Evolutionary conservation across 2,797 vertebrate species (phyloP).

Genomic region (Chaunax sp.): DNA sequence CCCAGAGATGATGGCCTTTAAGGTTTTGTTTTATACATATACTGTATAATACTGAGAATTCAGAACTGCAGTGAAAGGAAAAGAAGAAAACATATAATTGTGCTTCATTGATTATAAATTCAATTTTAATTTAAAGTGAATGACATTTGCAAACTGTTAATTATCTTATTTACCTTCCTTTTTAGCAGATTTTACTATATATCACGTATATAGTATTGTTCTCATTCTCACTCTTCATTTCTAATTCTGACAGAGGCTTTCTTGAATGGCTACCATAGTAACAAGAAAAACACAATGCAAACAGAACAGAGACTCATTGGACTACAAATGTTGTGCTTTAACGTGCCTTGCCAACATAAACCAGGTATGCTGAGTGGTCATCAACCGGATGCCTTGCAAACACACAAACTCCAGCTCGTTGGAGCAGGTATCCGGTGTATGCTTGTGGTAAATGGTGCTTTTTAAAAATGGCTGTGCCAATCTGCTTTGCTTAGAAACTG

Average conservation of each 20-base stretch:
- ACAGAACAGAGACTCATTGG: not conserved
- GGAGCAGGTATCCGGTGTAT: not conserved
- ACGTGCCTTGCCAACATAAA: conserved; percentile 1
- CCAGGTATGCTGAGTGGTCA: not conserved
- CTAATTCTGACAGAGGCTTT: not conserved
- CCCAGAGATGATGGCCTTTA: not conserved
- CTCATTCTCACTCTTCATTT: not conserved
- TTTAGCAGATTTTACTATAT: not conserved
- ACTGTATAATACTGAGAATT: not conserved
- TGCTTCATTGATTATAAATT: not conserved
- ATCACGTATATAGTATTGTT: not conserved
- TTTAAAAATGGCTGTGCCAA: not conserved
- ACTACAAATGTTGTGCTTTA: not conserved
- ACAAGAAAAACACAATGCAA: conserved; percentile 1
- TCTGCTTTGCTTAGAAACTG: conserved; percentile 4
- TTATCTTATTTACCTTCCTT: not conserved
- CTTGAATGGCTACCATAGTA: not conserved
- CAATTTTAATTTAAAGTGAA: not conserved
- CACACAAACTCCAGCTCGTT: not conserved
- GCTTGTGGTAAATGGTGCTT: not conserved
- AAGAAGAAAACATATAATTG: not conserved
- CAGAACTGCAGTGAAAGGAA: not conserved
- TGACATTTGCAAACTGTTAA: not conserved
- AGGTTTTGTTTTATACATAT: too few species aligned
- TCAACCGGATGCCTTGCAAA: not conserved